Evolutionary conservation across 1,140 invertebrate species (phyloP).

Genomic region (Trichonephila clavata): DNA sequence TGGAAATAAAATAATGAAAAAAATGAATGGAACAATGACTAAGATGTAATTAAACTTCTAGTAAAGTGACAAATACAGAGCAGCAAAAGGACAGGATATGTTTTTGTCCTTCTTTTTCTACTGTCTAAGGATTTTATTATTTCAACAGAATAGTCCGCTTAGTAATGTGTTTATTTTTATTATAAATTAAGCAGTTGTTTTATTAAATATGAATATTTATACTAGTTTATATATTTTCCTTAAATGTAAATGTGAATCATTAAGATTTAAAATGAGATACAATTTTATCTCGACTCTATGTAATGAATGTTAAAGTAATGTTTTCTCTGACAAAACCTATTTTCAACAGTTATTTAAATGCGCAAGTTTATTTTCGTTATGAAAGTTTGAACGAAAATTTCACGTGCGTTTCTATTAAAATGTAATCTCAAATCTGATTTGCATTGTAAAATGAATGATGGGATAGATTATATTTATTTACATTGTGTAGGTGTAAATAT

Average conservation of each 20-base stretch:
- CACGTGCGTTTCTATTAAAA: no score
- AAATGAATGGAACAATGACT: slow-evolving; percentile 15
- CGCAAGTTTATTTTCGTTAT: no score
- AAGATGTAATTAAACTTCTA: slow-evolving; percentile 30
- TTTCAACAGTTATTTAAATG: no score
- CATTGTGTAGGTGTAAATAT: no score
- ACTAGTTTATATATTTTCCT: neutral
- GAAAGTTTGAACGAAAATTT: no score
- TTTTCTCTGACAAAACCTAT: no score
- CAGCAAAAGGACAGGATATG: slow-evolving; percentile 14
- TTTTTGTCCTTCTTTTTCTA: neutral
- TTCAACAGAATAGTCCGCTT: neutral
- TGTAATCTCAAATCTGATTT: no score
- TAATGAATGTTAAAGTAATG: no score
- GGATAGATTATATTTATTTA: no score
- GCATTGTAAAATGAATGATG: no score
- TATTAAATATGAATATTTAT: neutral
- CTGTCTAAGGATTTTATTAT: neutral
- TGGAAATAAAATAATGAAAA: neutral
- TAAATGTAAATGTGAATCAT: neutral
- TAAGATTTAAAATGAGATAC: no score
- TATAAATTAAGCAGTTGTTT: neutral
- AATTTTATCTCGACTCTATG: no score
- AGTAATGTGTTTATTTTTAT: neutral
- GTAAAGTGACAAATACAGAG: neutral